Base-by-base conservation (phyloP, 2,888 invertebrate genomes). In the Hirtodrosophila cameraria region DNA sequence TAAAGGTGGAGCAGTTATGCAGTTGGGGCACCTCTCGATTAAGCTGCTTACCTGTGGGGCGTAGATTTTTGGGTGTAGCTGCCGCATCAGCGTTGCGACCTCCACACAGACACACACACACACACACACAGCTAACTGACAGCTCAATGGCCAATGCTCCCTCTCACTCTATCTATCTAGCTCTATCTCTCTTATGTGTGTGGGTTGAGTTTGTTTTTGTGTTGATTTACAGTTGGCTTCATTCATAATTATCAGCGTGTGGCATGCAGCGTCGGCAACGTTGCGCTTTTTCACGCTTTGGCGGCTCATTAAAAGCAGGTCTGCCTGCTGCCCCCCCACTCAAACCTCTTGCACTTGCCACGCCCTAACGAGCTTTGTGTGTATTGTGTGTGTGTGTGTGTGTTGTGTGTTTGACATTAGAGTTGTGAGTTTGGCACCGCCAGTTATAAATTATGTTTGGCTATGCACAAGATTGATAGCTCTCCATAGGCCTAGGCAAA, bases 221-320 rank as follows among this genome's bases (percentile, higher is more conserved):
- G 80, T 72, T 73, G 73, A 84, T 73, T 83, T 75, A 79, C 80
- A 85, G 80, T 86, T 79, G 79, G 80, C 69, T 79, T 76, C 80
- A 86, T 81, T 81, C 80, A 81, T 86, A 81, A 86, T 81, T 81
- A 81, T 86, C 86, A 70, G 50, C 57, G 25, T 59, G 31, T 23
- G 27, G 52, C 43, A 36, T 2, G 11, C 38, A 25, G 49, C 25
- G 72, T 52, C 33, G 54, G 57, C 76, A 57, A 33, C 66, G 83
- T 69, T 79, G 86, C 83, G 83, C 80, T 83, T 86, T 79, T 81
- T 81, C 80, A 81, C 86, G 80, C 80, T 83, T 81, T 80, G 80
- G 86, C 80, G 80, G 80, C 80, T 81, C 80, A 81, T 81, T 81
- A 81, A 81, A 81, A 81, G 59, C 49, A 69, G 12, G 46, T 50